Evolutionary conservation across 2,888 invertebrate species (phyloP), one percentile per base, ranked within the genome.

Genomic region (Seladonia tumulorum): DNA sequence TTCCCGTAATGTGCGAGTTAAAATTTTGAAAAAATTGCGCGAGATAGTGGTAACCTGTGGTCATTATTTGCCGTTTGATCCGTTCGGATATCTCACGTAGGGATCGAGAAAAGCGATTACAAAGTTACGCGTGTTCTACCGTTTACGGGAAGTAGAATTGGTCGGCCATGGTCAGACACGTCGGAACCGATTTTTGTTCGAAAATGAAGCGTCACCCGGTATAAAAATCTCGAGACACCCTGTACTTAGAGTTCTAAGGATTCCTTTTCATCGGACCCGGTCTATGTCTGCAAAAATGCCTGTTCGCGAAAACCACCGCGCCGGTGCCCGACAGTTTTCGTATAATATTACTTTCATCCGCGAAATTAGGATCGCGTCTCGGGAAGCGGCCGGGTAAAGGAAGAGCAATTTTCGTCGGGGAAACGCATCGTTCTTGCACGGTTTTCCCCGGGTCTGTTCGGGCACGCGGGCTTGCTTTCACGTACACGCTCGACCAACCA

Each of bases 401-500:
- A 22, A 25, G 63, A 16, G 68, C 42, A 35, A 63, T 60, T 70
- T 57, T 39, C 29, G 22, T 39, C n/a, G 45, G 14, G 60, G 78
- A 35, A 68, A 73, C 75, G 39, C 72, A 16, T 75, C 29, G 60
- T 63, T 72, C 39, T 60, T 25, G 60, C 39, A 25, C 70, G 45
- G 63, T 73, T 76, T 74, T 49, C 68, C 16, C 7, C 60, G 5
- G 25, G 25, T 25, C 29, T n/a, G 57, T n/a, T 57, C 25, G 70
- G 53, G 63, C 45, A 53, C 45, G 57, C 70, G 39, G 14, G 68
- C 42, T 63, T 29, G 45, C 68, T 77, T 76, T 63, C 60, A 49
- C 76, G 76, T 74, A 35, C 71, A 29, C 77, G 82, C 72, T 77
- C 80, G 68, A 71, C 57, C 77, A 76, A 29, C 29, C 49, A 5